Base-by-base conservation (phyloP, 64 coral and sea anemone genomes). In the Cladopsammia gracilis region DNA sequence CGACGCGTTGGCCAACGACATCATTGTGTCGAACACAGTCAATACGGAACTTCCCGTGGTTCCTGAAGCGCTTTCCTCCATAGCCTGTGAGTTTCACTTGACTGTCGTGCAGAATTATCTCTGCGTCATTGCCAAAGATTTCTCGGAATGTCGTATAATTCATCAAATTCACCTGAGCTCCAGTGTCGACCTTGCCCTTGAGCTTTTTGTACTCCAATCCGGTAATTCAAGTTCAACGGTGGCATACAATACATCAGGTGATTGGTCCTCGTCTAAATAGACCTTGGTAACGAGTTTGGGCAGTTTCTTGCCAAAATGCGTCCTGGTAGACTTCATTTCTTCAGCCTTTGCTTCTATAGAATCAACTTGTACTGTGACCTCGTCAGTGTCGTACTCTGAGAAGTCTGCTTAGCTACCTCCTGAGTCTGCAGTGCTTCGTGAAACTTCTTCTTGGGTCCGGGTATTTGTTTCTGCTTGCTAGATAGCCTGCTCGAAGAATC, bases 331-430 rank as follows among this genome's bases (percentile, higher is more conserved):
- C 59, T 93, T 93, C 66, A 86, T 89, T 94, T 88, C 92, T 18
- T 94, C 92, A 89, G 92, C 23, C 76, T 94, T 49, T 94, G 42
- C 86, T 94, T 94, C 86, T 78, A 94, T 76, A 89, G 86, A 94
- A 86, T 94, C 86, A 26, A 94, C 86, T 94, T 93, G 90, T 77
- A 93, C 90, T 93, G 90, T 93, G 82, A 93, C 90, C 90, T 93
- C 82, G 85, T 93, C 82, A 83, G 90, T 93, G 82, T 93, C 79
- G 68, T 86, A 93, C 81, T 86, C 90, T 1, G 90, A 86, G 82
- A 93, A 87, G 81, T 93, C 90, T 93, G 81, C 90, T 93, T 87
- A 82, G 90, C 90, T 93, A 93, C 90, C 85, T 93, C 85, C 90
- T 93, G 90, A 93, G 82, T 93, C 82, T 93, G 90, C 90, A 93